phyloP scores from a whole-genome alignment of 2,888 invertebrate genomes.

The Criorhina ranunculi region DNA sequence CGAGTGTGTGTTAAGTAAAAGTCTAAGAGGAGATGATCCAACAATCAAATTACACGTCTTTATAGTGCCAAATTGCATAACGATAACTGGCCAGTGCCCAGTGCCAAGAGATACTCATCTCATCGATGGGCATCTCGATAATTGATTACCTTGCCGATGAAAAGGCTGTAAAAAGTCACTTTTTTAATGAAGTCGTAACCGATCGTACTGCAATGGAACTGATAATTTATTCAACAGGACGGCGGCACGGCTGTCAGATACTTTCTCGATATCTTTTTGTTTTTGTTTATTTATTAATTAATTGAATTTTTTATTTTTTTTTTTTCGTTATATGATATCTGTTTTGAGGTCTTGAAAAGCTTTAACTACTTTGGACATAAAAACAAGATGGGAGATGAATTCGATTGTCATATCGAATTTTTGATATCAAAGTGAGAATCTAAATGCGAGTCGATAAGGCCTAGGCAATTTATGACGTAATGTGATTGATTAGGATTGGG shows the following conservation, averaged over 20 bases:
- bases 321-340: constrained; percentile 23
- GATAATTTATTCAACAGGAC: constrained; percentile 60
- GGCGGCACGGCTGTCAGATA: constrained; percentile 51
- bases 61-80: constrained; percentile 59
- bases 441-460: not conserved
- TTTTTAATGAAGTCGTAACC: constrained; percentile 70
- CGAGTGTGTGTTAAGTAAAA: constrained; percentile 2
- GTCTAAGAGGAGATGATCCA: constrained; percentile 36
- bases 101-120: constrained; percentile 3
- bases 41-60: constrained; percentile 48
- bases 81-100: constrained; percentile 4
- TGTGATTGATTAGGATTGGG: not conserved
- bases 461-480: constrained; percentile 6
- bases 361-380: not conserved
- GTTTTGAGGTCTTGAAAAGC: not conserved
- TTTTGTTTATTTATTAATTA: constrained; percentile 31
- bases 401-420: constrained; percentile 9
- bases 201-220: constrained; percentile 46
- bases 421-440: constrained; percentile 9
- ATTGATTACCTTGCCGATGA: constrained; percentile 59
- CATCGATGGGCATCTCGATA: too few relatives aligned
- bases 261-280: constrained; percentile 36
- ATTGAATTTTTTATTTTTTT: constrained; percentile 1
- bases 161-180: constrained; percentile 26
- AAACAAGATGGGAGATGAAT: not conserved